Conservation (phyloP, 2,888 invertebrate species). For the Encarsia formosa region DNA sequence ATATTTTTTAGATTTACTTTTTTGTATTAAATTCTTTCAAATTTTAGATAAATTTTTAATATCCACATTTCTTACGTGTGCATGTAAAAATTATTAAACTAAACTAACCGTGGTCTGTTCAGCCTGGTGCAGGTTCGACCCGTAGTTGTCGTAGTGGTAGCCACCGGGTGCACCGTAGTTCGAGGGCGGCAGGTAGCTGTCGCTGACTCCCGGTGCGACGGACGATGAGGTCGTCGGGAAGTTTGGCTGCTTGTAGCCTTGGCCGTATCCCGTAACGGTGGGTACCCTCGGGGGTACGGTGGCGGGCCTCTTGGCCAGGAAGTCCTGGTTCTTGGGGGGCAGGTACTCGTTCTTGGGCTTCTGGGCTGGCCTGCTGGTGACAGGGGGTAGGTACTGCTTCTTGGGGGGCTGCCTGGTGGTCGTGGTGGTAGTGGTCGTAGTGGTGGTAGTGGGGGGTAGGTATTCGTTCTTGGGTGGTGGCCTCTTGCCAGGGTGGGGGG, state of each 20-base stretch:
- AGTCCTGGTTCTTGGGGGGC: not conserved
- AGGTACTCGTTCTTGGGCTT: not conserved
- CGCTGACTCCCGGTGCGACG: no score
- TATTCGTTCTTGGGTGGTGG: slow-evolving; percentile 2
- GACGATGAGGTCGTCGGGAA: no score
- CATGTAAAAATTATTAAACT: no score
- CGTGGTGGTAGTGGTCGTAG: not conserved
- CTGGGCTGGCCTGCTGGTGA: not conserved
- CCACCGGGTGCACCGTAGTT: not conserved
- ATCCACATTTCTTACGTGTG: no score
- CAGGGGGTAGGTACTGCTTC: not conserved
- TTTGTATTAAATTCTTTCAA: no score
- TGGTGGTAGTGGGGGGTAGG: not conserved
- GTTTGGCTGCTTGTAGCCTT: no score
- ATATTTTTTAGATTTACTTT: no score
- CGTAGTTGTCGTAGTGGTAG: not conserved
- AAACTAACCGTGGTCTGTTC: not conserved
- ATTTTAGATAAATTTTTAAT: no score
- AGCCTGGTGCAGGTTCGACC: not conserved
- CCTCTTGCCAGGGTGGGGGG: not conserved
- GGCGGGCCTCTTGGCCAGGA: not conserved
- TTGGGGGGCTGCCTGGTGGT: not conserved
- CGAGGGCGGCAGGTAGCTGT: slow-evolving; percentile 5
- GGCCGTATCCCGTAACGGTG: no score
- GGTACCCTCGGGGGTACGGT: not conserved